Percentiles rank a stretch among this genome's conserved stretches.
Conservation (phyloP, 2,113 vertebrate genomes). For the Monarcha castaneiventris region DNA sequence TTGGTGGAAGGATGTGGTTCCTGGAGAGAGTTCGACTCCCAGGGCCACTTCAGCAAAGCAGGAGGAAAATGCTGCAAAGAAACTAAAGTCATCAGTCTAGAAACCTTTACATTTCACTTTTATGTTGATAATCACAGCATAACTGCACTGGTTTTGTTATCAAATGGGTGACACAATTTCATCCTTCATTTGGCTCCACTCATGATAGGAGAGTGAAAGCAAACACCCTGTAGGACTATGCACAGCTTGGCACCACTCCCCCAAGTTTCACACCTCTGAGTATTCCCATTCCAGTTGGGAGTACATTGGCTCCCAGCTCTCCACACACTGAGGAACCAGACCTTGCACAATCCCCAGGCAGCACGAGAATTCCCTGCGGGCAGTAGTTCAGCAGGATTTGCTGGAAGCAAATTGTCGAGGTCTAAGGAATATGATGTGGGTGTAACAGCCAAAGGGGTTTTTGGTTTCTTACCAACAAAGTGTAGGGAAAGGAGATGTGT, state of each 20-base stretch:
- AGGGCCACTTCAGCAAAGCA: background rate
- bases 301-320: background rate
- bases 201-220: background rate
- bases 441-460: background rate
- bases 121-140: background rate
- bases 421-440: background rate
- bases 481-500: background rate
- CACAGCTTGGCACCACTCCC: background rate
- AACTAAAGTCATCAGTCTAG: background rate
- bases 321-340: background rate
- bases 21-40: background rate
- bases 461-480: background rate
- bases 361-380: background rate
- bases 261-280: background rate
- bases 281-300: background rate
- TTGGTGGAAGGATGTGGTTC: background rate
- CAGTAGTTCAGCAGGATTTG: background rate
- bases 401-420: background rate
- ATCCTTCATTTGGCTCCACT: background rate
- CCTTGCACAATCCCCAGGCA: background rate
- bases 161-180: background rate
- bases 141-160: background rate
- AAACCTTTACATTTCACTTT: background rate
- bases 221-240: background rate
- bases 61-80: conserved; percentile 59